Evolutionary conservation across 2,888 invertebrate species (phyloP).

Genomic region (Chrysolina haemoptera): DNA sequence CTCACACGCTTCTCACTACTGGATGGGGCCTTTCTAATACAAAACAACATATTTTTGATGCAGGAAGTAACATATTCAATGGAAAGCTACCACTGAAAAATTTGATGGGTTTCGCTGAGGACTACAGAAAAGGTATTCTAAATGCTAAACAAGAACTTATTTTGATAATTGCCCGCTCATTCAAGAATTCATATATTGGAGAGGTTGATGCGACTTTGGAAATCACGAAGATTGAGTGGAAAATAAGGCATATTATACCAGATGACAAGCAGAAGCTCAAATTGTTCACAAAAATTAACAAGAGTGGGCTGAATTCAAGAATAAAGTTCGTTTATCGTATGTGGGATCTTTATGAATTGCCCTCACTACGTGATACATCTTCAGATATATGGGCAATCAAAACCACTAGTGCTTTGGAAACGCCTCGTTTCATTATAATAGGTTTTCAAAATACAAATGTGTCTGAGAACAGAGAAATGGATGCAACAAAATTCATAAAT

Average conservation of each 20-base stretch:
- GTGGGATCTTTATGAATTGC: conserved; percentile 18
- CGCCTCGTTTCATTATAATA: conserved; percentile 1
- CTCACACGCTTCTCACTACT: too few relatives aligned
- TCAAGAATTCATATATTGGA: conserved; percentile 28
- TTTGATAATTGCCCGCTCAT: conserved; percentile 27
- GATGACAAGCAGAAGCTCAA: conserved; percentile 24
- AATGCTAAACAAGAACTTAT: conserved; percentile 14
- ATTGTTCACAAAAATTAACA: conserved; percentile 23
- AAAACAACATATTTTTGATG: too few relatives aligned
- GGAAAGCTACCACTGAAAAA: too few relatives aligned
- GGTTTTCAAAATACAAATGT: conserved; percentile 8
- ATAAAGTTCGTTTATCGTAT: conserved; percentile 19
- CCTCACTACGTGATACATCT: not conserved
- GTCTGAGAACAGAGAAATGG: conserved; percentile 6
- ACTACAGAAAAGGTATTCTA: not conserved
- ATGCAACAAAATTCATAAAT: conserved; percentile 16
- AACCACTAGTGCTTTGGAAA: not conserved
- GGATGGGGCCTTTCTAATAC: too few relatives aligned
- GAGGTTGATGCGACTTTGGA: conserved; percentile 23
- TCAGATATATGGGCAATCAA: conserved; percentile 21
- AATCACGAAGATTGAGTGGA: conserved; percentile 20
- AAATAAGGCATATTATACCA: conserved; percentile 25
- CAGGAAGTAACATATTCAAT: too few relatives aligned
- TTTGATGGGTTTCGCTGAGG: not conserved
- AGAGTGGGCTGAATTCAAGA: conserved; percentile 10